Evolutionary conservation across 2,797 vertebrate genomes (phyloP), one percentile per base, ranked within the genome.

Genomic region (Picus viridis): DNA sequence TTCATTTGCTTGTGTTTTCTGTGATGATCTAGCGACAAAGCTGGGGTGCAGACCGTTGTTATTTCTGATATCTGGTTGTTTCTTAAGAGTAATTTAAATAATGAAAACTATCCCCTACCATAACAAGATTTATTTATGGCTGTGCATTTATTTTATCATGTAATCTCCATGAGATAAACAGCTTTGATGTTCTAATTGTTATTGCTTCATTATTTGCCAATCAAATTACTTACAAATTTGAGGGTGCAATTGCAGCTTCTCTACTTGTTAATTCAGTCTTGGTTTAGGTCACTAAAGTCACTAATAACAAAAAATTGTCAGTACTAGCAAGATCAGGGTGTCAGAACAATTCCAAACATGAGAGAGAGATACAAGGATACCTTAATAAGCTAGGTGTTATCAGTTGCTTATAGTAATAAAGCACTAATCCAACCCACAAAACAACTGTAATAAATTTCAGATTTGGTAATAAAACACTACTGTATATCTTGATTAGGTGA

Each of bases 341-440:
- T 80, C 14, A 24, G 79, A 59, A 14, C 39, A 62, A 72, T 88
- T 97, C 89, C 90, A 82, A 95, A 79, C 70, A 84, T 73, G 30
- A 90, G 54, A 95, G 84, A 93, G 30, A 96, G 95, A 96, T 88
- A 54, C 63, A 89, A 56, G 83, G 70, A 94, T 79, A 83, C 78
- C 27, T 89, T 90, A 90, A 81, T 78, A 87, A 83, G 49, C 23
- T 51, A 18, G 24, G 34, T 87, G 67, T 90, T 96, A 96, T 91
- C 85, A 36, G 74, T 85, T 78, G 68, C 90, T 79, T 93, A 49
- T 83, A 61, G 95, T 93, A 94, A 97, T 97, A 97, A 97, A 96
- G 62, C 53, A 62, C 93, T 94, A 86, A 75, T 94, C 94, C 53
- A 20, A 77, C 56, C 88, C 89, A 88, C 92, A 76, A 88, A 93